Percentiles rank a stretch among this genome's conserved stretches.
Conservation (phyloP, 1,140 invertebrate genomes). For the Wiebesia pumilae region DNA sequence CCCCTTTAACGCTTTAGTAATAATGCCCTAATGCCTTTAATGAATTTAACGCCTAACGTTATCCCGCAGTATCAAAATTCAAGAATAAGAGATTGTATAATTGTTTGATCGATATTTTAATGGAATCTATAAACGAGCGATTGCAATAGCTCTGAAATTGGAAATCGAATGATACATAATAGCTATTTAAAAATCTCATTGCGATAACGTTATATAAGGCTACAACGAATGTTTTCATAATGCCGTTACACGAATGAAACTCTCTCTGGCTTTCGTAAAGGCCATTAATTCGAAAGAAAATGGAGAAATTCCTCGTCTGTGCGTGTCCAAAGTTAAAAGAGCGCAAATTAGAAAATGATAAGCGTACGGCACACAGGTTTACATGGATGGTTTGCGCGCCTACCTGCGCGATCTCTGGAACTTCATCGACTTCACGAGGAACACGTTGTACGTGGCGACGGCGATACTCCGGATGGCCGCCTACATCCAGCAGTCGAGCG, state of each 20-base stretch:
- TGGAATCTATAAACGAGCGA: neutral
- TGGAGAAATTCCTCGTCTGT: neutral
- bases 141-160: neutral
- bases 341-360: neutral
- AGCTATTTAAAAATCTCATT: neutral
- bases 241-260: neutral
- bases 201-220: neutral
- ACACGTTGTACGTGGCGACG: constrained; percentile 88
- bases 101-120: neutral
- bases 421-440: constrained; percentile 94
- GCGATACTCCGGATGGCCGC: constrained; percentile 85
- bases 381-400: constrained; percentile 85
- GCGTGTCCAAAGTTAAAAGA: no score
- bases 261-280: neutral
- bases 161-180: neutral
- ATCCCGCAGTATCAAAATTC: no score
- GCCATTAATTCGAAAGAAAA: neutral
- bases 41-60: no score
- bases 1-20: no score
- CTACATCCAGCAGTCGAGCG: constrained; percentile 82
- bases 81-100: neutral
- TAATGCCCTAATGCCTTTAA: no score
- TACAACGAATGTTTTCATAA: neutral
- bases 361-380: constrained; percentile 74
- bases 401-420: constrained; percentile 97